phyloP scores from a whole-genome alignment of 1,140 invertebrate species.

The Fopius arisanus region DNA sequence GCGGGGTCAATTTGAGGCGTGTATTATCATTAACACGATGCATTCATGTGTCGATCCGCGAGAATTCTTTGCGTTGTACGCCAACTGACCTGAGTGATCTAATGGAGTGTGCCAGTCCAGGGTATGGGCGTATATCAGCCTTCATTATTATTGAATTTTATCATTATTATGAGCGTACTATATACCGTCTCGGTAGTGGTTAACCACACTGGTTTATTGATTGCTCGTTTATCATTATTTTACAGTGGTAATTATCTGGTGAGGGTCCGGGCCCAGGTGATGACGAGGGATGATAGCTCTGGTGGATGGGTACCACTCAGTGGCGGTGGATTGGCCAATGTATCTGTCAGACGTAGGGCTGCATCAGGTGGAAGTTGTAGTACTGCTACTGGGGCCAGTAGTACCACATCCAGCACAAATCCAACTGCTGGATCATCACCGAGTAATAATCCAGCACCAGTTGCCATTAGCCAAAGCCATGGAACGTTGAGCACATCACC shows the following conservation, averaged over 20 bases:
- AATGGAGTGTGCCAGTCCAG: conserved; percentile 25
- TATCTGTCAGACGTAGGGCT: conserved; percentile 81
- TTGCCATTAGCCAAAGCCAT: conserved; percentile 40
- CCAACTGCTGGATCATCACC: conserved; percentile 44
- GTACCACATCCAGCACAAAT: conserved; percentile 44
- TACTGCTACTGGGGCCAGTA: conserved; percentile 44
- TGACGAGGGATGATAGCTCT: conserved; percentile 96
- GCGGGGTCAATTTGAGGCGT: not conserved
- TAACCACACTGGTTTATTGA: not conserved
- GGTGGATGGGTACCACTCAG: conserved; percentile 95
- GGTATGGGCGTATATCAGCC: conserved; percentile 14
- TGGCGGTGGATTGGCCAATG: conserved; percentile 91
- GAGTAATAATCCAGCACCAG: conserved; percentile 43
- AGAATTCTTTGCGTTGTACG: not conserved
- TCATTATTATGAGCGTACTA: not conserved
- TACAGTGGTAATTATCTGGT: conserved; percentile 90
- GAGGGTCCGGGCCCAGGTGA: conserved; percentile 96
- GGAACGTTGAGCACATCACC: conserved; percentile 54
- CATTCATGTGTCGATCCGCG: not conserved
- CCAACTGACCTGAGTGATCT: conserved; percentile 26
- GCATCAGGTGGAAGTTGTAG: conserved; percentile 49
- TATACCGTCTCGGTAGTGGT: not conserved
- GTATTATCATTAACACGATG: conserved; percentile 4
- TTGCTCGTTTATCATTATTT: conserved; percentile 36
- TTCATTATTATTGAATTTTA: conserved; percentile 8